Conservation (phyloP, 2,888 invertebrate genomes). For the Temnothorax rugatulus region DNA sequence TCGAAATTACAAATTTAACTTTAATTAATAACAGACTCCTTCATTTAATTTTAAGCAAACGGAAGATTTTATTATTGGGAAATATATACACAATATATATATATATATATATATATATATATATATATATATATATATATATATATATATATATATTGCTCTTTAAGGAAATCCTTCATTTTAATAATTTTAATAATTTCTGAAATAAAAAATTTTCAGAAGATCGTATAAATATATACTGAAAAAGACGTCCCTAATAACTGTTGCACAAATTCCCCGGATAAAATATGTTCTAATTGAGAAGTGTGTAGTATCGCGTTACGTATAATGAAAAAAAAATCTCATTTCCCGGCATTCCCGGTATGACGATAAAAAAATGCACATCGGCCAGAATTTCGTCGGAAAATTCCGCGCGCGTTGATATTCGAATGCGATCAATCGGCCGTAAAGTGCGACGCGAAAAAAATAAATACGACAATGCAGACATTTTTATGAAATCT, state of each 20-base stretch:
- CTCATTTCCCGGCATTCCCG: not conserved
- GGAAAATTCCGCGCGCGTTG: constrained; percentile 29
- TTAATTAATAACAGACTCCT: not conserved
- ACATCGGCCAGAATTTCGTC: constrained; percentile 1
- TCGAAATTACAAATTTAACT: not conserved
- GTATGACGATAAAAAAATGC: constrained; percentile 22
- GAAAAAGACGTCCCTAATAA: not conserved
- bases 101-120: too few relatives aligned
- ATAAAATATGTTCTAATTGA: constrained; percentile 18
- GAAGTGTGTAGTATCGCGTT: not conserved
- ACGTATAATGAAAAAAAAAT: constrained; percentile 30
- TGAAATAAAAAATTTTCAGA: not conserved
- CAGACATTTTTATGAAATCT: constrained; percentile 50
- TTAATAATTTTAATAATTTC: too few relatives aligned
- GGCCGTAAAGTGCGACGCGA: constrained; percentile 27
- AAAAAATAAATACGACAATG: constrained; percentile 43
- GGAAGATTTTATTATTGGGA: not conserved
- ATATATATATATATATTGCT: too few relatives aligned
- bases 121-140: too few relatives aligned
- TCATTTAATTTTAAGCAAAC: not conserved
- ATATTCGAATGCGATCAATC: constrained; percentile 43
- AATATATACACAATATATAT: not conserved
- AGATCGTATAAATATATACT: not conserved
- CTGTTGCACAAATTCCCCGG: not conserved
- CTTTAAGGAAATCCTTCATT: not conserved